phyloP scores from a whole-genome alignment of 1,140 invertebrate species.

The Drosophila sechellia region DNA sequence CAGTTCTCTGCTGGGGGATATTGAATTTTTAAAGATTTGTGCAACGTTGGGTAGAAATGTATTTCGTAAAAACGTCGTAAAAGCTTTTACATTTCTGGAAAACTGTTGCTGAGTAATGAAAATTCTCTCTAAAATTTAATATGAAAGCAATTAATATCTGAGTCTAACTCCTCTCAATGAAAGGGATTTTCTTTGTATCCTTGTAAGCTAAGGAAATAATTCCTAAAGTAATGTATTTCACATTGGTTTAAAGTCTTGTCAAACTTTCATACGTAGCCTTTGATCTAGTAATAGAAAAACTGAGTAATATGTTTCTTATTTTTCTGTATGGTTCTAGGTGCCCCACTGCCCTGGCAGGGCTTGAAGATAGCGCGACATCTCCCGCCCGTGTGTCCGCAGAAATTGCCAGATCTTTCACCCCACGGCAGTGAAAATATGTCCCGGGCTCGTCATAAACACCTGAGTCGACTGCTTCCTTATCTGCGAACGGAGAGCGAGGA shows the following conservation, averaged over 20 bases:
- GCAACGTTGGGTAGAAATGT: neutral
- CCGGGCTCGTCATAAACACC: constrained; percentile 88
- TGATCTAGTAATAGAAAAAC: no score
- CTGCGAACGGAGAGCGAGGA: constrained; percentile 94
- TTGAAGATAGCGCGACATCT: constrained; percentile 90
- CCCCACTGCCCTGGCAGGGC: constrained; percentile 89
- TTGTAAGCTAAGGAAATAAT: no score
- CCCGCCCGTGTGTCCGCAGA: constrained; percentile 94
- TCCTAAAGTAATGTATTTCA: no score
- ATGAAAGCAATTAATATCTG: no score
- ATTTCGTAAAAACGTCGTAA: neutral
- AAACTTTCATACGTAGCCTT: no score
- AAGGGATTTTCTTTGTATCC: no score
- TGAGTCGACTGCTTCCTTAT: constrained; percentile 89
- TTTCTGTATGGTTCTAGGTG: constrained; percentile 83
- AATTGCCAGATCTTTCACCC: constrained; percentile 86
- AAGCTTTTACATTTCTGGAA: no score
- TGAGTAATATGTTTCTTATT: no score
- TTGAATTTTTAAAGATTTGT: constrained; percentile 4
- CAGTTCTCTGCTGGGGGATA: neutral
- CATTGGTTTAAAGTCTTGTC: no score
- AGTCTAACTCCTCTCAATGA: no score
- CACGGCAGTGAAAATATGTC: constrained; percentile 83
- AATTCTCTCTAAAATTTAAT: no score
- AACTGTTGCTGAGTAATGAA: no score